A percentile compares a stretch with the other conserved stretches of the same genome.
phyloP scores from a whole-genome alignment of 2,113 vertebrate genomes.

The Oryzias woworae region DNA sequence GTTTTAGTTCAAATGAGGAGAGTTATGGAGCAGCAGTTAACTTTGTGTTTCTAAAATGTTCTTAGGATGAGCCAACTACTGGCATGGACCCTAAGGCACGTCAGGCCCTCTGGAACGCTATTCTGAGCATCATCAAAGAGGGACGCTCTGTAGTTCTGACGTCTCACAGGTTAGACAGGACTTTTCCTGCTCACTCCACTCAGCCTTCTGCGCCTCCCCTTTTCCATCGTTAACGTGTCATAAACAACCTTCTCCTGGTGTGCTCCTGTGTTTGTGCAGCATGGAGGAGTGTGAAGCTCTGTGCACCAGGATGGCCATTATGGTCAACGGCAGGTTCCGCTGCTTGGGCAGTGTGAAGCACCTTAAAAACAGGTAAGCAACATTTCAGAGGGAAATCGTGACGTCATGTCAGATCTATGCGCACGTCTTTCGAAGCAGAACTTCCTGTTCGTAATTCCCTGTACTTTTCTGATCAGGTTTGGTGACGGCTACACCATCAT shows the following conservation, averaged over 20 bases:
- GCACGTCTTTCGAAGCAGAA: no score
- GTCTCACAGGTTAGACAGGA: conserved; percentile 85
- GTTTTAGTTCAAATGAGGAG: no score
- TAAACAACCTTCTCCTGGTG: neutral
- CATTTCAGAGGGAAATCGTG: neutral
- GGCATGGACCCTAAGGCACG: conserved; percentile 98
- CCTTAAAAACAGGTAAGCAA: conserved; percentile 90
- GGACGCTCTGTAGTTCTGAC: conserved; percentile 96
- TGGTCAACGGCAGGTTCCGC: conserved; percentile 97
- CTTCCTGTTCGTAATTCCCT: no score
- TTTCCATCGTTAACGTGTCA: no score
- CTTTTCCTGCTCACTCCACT: no score
- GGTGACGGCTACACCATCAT: conserved; percentile 97
- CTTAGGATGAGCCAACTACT: conserved; percentile 95
- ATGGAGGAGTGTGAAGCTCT: conserved; percentile 99
- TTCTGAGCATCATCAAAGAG: conserved; percentile 93
- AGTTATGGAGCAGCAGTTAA: conserved; percentile 20
- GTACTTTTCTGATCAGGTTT: conserved; percentile 76
- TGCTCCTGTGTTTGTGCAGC: conserved; percentile 65
- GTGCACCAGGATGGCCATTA: conserved; percentile 97
- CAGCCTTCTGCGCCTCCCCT: neutral
- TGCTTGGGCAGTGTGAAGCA: conserved; percentile 97
- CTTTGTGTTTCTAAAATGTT: conserved; percentile 13
- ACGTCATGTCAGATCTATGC: no score
- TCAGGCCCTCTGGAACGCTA: conserved; percentile 94